These are phyloP conservation scores for Urosaurus nigricauda DNA, from an alignment of 2,797 vertebrate genomes.

Conservation along the genomic window DNA sequence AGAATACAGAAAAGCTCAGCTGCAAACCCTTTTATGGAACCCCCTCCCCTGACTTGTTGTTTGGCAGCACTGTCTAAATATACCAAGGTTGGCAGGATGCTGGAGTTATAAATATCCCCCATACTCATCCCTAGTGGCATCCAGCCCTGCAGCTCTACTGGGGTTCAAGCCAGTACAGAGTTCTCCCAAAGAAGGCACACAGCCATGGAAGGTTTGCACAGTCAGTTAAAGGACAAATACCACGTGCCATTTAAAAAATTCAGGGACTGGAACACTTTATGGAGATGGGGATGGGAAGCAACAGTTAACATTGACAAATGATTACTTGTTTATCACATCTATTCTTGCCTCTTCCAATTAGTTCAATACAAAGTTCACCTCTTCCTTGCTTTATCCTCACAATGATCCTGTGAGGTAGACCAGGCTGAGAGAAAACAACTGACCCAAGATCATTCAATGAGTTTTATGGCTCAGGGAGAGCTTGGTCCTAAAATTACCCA, in stretches of 20 bases:
- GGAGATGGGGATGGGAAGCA: neutral
- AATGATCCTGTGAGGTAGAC: neutral
- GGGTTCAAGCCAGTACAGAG: neutral
- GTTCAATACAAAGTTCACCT: neutral
- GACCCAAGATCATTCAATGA: neutral
- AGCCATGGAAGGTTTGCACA: neutral
- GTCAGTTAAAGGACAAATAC: neutral
- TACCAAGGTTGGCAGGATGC: slow-evolving; percentile 37
- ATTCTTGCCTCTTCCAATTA: neutral
- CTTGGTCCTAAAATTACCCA: neutral
- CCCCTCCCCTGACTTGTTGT: neutral
- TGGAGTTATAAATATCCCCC: slow-evolving; percentile 45
- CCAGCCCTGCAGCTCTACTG: neutral
- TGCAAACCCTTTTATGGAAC: neutral
- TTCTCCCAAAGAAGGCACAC: neutral
- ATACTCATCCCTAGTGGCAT: slow-evolving; percentile 15
- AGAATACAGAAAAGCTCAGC: neutral
- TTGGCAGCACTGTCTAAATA: slow-evolving; percentile 31
- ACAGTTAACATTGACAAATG: neutral
- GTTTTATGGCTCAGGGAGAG: neutral
- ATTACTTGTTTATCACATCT: neutral
- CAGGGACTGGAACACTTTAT: neutral
- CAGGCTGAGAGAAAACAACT: neutral
- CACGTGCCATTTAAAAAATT: neutral
- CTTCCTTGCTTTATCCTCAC: neutral